These are phyloP conservation scores for Pelecanoides urinatrix DNA, from an alignment of 2,113 vertebrate species.

Conservation along the genomic window DNA sequence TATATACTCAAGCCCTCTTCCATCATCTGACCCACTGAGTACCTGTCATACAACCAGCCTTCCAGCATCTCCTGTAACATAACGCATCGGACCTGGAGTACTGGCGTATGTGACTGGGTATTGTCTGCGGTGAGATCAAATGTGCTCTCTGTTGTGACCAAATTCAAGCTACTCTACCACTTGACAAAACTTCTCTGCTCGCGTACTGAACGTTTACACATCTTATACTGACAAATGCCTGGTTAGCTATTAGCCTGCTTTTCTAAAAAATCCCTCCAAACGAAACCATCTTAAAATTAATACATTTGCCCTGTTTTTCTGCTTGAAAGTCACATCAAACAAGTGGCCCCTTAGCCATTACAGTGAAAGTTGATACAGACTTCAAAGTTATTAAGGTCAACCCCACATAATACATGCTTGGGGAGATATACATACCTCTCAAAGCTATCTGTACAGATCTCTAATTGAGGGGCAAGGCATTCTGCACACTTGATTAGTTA, in stretches of 20 bases:
- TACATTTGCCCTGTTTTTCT: background rate
- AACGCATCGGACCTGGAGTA: background rate
- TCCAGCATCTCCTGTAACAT: background rate
- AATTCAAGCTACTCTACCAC: background rate
- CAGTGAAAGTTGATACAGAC: background rate
- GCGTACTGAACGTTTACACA: rapidly evolving
- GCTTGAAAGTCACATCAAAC: background rate
- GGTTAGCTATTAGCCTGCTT: background rate
- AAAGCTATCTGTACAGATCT: background rate
- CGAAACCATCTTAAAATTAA: background rate
- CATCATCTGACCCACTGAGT: background rate
- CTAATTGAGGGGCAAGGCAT: background rate
- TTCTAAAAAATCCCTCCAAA: background rate
- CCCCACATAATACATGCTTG: background rate
- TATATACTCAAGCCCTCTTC: background rate
- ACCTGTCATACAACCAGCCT: background rate
- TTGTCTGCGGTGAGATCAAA: background rate
- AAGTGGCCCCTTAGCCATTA: background rate
- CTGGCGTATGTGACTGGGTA: rapidly evolving
- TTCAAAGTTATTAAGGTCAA: background rate
- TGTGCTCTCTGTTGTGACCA: background rate
- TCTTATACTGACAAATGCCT: background rate
- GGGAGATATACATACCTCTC: background rate
- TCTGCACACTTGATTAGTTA: background rate
- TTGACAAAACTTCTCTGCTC: background rate